Conservation (phyloP, 1,140 invertebrate species). For the Araneus ventricosus region DNA sequence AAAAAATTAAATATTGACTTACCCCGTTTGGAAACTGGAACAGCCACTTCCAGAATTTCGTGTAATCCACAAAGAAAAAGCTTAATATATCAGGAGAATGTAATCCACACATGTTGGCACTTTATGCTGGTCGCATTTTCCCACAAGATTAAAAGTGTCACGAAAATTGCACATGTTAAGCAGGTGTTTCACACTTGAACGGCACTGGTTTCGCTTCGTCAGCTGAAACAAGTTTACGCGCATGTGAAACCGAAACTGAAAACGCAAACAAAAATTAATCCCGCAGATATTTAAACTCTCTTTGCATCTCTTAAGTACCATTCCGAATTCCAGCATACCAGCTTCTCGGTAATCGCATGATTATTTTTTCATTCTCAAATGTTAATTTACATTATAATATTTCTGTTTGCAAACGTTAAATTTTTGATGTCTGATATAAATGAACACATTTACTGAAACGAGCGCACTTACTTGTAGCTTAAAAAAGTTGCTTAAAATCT, state of each 20-base stretch:
- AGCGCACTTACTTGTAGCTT: no score
- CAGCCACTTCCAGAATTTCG: not conserved
- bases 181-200: not conserved
- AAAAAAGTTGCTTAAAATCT: no score
- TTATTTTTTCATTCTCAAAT: no score
- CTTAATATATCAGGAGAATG: not conserved
- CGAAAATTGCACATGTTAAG: not conserved
- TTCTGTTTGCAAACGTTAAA: no score
- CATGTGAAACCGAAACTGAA: constrained; percentile 16
- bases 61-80: constrained; percentile 3
- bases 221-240: not conserved
- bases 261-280: not conserved
- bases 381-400: no score
- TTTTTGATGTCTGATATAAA: no score
- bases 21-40: not conserved
- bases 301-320: no score
- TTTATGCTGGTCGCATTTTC: not conserved
- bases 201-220: not conserved
- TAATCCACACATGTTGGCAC: not conserved
- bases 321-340: no score
- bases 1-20: not conserved
- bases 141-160: not conserved
- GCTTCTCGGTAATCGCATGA: no score
- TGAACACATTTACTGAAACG: no score
- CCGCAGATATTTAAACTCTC: not conserved